Conservation (phyloP, 2,113 vertebrate genomes). For the Odontophorus gujanensis region DNA sequence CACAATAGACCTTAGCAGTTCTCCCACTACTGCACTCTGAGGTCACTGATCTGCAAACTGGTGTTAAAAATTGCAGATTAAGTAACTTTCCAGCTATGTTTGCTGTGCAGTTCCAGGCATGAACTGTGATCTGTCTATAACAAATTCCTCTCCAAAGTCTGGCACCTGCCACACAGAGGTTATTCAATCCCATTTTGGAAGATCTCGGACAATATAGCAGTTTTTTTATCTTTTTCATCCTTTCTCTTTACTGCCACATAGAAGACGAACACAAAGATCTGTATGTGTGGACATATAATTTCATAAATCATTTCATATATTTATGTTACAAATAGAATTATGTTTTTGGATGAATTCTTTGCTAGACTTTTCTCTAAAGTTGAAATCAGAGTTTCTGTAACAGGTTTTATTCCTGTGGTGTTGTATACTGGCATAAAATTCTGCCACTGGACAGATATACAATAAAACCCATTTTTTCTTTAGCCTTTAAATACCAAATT, state of each 20-base stretch:
- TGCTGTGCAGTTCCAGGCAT: background rate
- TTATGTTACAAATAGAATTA: background rate
- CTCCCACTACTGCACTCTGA: background rate
- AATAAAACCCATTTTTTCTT: background rate
- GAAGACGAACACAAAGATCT: background rate
- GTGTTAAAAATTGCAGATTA: background rate
- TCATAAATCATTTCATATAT: background rate
- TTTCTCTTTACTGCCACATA: background rate
- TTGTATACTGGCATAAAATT: background rate
- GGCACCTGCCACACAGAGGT: background rate
- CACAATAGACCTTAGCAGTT: background rate
- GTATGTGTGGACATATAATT: background rate
- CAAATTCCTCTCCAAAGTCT: background rate
- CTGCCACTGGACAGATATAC: background rate
- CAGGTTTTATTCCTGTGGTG: background rate
- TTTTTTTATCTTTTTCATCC: background rate
- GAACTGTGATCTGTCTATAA: background rate
- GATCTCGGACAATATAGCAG: background rate
- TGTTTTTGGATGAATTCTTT: background rate
- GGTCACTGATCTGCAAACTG: conserved; percentile 6
- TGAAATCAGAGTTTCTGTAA: background rate
- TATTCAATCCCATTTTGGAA: background rate
- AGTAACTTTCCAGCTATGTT: background rate
- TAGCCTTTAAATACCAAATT: background rate
- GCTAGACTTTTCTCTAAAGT: background rate